Conservation (phyloP, 2,797 vertebrate species). For the Acanthurus lineatus region DNA sequence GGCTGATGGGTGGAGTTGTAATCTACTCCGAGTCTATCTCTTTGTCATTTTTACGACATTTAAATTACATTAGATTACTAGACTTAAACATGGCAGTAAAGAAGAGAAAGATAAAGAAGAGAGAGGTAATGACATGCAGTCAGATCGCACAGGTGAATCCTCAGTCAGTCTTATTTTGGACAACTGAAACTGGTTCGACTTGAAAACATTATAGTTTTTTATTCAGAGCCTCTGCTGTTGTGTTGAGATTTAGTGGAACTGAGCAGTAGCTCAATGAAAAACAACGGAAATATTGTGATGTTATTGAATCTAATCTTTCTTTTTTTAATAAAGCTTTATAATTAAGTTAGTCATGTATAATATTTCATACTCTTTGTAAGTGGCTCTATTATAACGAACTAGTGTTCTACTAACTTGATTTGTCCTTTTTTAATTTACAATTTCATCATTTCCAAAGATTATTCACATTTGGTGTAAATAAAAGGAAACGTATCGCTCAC, state of each 20-base stretch:
- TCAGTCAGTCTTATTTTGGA: background rate
- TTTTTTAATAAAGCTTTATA: background rate
- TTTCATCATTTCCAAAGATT: background rate
- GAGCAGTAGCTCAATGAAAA: background rate
- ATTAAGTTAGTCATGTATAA: background rate
- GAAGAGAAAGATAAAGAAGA: background rate
- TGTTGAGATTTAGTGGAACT: background rate
- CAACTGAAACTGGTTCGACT: background rate
- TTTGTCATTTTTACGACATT: constrained; percentile 13
- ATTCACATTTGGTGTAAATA: background rate
- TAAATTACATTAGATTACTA: background rate
- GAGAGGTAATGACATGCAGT: background rate
- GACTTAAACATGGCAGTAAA: background rate
- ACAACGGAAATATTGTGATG: too few species aligned
- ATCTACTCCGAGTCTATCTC: background rate
- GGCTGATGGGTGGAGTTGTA: background rate
- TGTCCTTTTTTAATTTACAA: background rate
- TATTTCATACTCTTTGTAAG: background rate
- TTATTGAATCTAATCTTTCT: too few species aligned
- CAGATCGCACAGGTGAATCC: background rate
- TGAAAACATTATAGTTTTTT: constrained; percentile 5
- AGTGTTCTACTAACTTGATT: background rate
- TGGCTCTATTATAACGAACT: background rate
- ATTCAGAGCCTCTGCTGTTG: background rate
- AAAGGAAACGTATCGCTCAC: background rate